Evolutionary conservation across 2,113 vertebrate genomes (phyloP), one percentile per base, ranked within the genome.

Genomic region (Apeltes quadracus): DNA sequence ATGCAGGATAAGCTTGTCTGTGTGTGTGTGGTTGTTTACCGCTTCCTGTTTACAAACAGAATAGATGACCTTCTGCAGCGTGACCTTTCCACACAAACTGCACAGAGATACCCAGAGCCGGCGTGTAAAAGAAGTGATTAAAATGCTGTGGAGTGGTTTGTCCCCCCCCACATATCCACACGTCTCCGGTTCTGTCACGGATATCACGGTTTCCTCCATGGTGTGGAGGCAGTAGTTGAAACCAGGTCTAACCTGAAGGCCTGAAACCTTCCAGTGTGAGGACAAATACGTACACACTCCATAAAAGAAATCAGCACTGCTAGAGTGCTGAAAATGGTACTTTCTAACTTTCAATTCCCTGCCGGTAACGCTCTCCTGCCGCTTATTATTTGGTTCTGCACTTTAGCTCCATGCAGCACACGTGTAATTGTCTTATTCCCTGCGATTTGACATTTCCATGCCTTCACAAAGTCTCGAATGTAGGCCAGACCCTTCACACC

Each of bases 61-160:
- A 73, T 61, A 65, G 72, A 82, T 79, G 58, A 76, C 66, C 59
- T 43, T 67, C 53, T 82, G 63, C 68, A 29, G 55, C 13, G 23
- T 90, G 88, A 91, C 89, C 88, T 92, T 91, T 92, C 76, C 48
- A 78, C 65, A 71, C 82, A 20, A 92, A 90, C 90, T 91, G 86
- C 89, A 91, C 88, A 74, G 85, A 87, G 88, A 91, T 84, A 82
- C 77, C 87, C 75, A 6, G 55, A 67, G 79, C 77, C 72, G 57
- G 69, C 67, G 77, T 75, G 59, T 69, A 88, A 88, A 89, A 88
- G 61, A 87, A 89, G 85, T 87, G 78, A 88, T 89, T 89, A 89
- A 89, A 91, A 87, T 89, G 82, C 78, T 79, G 72, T 66, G 41
- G 73, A 85, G 84, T 79, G 39, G 76, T 69, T 29, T 79, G 81